Evolutionary conservation across 2,888 invertebrate species (phyloP).

Genomic region (Dexiosoma caninum): DNA sequence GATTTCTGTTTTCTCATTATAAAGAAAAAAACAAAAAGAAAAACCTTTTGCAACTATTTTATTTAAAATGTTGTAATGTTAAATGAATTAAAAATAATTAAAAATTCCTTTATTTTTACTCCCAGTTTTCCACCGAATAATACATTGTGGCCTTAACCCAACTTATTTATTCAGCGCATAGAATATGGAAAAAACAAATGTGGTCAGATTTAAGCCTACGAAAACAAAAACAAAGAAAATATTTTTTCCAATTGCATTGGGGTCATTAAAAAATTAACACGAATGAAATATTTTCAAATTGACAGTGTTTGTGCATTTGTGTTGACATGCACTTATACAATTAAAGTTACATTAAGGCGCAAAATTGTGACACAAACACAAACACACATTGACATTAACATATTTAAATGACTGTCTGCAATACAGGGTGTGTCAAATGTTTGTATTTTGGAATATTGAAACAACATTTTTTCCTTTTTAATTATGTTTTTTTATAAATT

Average conservation of each 20-base stretch:
- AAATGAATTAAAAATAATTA: conserved; percentile 15
- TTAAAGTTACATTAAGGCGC: background rate
- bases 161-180: background rate
- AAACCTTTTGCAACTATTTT: background rate
- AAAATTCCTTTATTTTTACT: background rate
- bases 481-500: too few relatives aligned
- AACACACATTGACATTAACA: background rate
- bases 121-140: background rate
- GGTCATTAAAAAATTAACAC: conserved; percentile 45
- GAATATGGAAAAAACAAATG: background rate
- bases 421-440: background rate
- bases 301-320: conserved; percentile 2
- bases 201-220: conserved; percentile 29
- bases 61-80: background rate
- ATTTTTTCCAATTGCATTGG: background rate
- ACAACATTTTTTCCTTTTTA: too few relatives aligned
- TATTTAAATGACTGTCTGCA: background rate
- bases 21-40: too few relatives aligned
- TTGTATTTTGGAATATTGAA: too few relatives aligned
- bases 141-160: conserved; percentile 22
- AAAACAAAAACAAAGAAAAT: background rate
- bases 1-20: too few relatives aligned
- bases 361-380: background rate
- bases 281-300: conserved; percentile 37
- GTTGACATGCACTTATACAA: background rate